These are phyloP conservation scores for Chiloscyllium punctatum DNA, from an alignment of 2,797 vertebrate genomes.

Conservation along the genomic window DNA sequence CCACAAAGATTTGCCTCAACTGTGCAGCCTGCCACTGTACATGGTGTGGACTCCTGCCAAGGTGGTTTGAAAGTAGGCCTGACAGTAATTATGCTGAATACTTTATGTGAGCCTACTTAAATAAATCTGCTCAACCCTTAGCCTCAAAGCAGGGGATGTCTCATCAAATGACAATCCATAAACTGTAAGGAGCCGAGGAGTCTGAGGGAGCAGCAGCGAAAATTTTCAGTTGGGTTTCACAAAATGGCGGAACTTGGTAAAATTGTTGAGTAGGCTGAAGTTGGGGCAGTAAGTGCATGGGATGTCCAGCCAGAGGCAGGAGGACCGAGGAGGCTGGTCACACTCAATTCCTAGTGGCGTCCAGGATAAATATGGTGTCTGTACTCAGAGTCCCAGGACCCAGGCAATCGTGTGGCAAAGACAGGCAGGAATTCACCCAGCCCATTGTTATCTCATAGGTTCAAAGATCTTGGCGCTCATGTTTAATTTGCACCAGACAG, in stretches of 20 bases:
- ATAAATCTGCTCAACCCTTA: background rate
- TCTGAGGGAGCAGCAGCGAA: background rate
- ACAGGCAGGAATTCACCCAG: background rate
- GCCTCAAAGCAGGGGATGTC: background rate
- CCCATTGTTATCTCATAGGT: background rate
- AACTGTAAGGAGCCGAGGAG: background rate
- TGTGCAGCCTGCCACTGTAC: background rate
- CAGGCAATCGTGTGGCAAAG: no score
- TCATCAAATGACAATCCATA: background rate
- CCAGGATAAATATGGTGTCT: no score
- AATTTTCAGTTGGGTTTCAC: background rate
- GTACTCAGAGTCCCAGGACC: no score
- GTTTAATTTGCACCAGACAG: background rate
- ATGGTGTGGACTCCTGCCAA: background rate
- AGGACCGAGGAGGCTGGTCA: background rate
- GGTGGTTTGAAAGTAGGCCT: background rate
- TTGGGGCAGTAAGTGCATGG: no score
- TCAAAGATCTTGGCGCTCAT: no score
- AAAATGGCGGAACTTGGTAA: background rate
- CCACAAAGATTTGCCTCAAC: slow-evolving; percentile 4
- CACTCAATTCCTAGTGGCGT: background rate
- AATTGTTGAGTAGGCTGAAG: background rate
- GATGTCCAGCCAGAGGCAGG: background rate
- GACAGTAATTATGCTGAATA: background rate
- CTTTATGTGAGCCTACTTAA: background rate